Base-by-base conservation (phyloP, 2,797 vertebrate genomes). In the Gastrophryne carolinensis region DNA sequence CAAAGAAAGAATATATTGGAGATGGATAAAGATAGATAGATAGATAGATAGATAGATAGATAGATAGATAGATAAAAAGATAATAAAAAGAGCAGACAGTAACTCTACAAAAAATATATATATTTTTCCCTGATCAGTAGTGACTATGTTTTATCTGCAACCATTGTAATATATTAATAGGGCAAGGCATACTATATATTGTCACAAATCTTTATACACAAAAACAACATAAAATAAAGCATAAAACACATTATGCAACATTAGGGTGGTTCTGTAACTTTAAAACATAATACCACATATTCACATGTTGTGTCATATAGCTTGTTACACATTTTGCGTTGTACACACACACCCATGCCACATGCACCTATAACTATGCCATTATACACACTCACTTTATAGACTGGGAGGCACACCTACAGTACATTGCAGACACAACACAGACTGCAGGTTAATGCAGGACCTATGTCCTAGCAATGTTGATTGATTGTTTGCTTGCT, bases 351-450 rank as follows among this genome's bases (percentile, higher is more conserved):
- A 73, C 71, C 58, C 61, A 47, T 8, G 23, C 54, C 26, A 56
- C 21, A 65, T 29, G 30, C 52, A 73, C 12, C 26, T 27, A 65
- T 26, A 56, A 27, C 24, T 13, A 27, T 21, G 19, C 47, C 64
- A 50, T 56, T 27, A 65, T 50, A 63, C 57, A 72, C 47, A 23
- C 35, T 29, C 24, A 67, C 29, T 32, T 41, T 62, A 37, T 44
- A 50, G 62, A 39, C 23, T 7, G 21, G 37, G 47, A 27, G 12
- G 41, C 70, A 72, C 70, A 63, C 70, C 70, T 61, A 50, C 2
- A 39, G 8, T 57, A 72, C n/a, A n/a, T n/a, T n/a, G 61, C 58
- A 72, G 44, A 62, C 67, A 68, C 56, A 71, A 71, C 17, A 61
- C 56, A 60, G 23, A 71, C 26, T 34, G 26, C 19, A 27, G 29